These are phyloP conservation scores for Nomada ruficornis DNA, from an alignment of 2,888 invertebrate species.

Conservation along the genomic window DNA sequence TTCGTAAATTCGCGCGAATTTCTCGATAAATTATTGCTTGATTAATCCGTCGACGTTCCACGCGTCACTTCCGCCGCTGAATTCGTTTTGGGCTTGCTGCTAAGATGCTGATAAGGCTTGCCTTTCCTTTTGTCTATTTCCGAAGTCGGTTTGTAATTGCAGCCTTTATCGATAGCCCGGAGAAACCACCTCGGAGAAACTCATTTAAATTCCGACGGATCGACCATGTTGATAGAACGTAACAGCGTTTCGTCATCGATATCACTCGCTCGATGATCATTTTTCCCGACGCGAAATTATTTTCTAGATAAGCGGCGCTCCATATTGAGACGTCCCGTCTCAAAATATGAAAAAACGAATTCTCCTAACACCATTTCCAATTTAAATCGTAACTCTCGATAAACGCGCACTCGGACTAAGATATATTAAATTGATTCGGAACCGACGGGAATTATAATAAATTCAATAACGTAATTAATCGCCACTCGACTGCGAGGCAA, in stretches of 20 bases:
- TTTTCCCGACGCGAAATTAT: not conserved
- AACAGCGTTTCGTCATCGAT: constrained; percentile 35
- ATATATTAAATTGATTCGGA: too few relatives aligned
- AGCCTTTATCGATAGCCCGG: constrained; percentile 19
- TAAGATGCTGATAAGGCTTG: not conserved
- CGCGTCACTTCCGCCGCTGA: constrained; percentile 25
- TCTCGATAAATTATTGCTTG: not conserved
- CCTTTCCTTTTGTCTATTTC: not conserved
- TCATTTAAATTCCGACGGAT: constrained; percentile 42
- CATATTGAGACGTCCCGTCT: not conserved
- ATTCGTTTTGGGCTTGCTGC: not conserved
- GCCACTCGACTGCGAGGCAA: too few relatives aligned
- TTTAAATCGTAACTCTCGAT: too few relatives aligned
- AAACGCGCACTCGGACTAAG: too few relatives aligned
- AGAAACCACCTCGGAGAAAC: constrained; percentile 28
- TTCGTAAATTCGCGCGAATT: not conserved
- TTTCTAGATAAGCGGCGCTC: not conserved
- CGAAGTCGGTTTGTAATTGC: constrained; percentile 14
- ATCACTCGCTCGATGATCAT: not conserved
- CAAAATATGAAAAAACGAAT: too few relatives aligned
- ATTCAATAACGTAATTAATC: too few relatives aligned
- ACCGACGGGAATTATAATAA: too few relatives aligned
- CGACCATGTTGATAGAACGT: constrained; percentile 31
- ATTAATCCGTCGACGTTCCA: not conserved
- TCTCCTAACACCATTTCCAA: too few relatives aligned